Evolutionary conservation across 1,140 invertebrate species (phyloP), one percentile per base, ranked within the genome.

Genomic region (Euwallacea similis): DNA sequence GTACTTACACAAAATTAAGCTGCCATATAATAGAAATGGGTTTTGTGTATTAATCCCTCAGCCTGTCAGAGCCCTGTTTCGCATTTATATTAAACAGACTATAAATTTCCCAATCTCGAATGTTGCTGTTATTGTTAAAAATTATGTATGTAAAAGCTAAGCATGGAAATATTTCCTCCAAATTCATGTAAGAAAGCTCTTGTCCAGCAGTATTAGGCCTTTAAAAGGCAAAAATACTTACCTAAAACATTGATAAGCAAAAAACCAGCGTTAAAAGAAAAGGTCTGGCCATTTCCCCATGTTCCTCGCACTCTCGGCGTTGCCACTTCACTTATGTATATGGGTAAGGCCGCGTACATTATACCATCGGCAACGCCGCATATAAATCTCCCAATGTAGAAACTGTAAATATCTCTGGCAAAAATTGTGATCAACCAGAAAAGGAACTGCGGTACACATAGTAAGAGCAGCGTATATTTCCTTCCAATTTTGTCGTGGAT

Each of bases 271-370:
- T 83, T 83, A 11, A 83, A 76, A 16, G 84, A 82, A 7, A 81
- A 72, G 1, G 79, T 81, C 84, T 75, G 85, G 83, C 21, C 84
- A 2, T 87, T 78, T 55, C 79, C 79, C 75, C 77, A 79, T 7
- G 66, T 72, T 74, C 92, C 91, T 13, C 91, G 82, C 1, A 91
- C 86, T 68, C 87, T 84, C 72, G 87, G 81, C 64, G 88, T 85
- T 41, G 90, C 83, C 47, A 91, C 84, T 83, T 90, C 88, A 67
- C 87, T 85, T 41, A 90, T 81, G 75, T 87, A 89, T 77, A 89
- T 85, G 0, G 88, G 87, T 10, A 79, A 56, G 6, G 75, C 67
- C 6, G 73, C 63, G 55, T 77, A 80, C 42, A 76, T 60, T 33
- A 73, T 72, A 9, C 72, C 77, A 60, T 80, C 77, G 10, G 65